Evolutionary conservation across 2,113 vertebrate species (phyloP).

Genomic region (Helogale parvula): DNA sequence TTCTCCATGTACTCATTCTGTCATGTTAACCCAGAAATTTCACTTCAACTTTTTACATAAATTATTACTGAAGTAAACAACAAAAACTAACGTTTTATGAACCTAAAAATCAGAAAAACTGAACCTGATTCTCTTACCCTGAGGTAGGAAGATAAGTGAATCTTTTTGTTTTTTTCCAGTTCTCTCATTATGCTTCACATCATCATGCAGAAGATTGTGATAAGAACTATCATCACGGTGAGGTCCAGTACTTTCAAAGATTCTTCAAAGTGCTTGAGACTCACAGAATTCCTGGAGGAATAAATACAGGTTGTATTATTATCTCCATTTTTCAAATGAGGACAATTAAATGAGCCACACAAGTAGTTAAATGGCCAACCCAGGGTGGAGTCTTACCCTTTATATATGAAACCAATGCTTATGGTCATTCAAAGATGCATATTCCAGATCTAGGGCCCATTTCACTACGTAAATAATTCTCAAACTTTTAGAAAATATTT

Average conservation of each 20-base stretch:
- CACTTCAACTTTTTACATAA: background rate
- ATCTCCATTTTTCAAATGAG: constrained; percentile 6
- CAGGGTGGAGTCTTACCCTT: background rate
- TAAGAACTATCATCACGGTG: background rate
- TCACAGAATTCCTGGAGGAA: background rate
- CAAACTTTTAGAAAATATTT: background rate
- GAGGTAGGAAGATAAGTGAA: background rate
- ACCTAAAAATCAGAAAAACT: background rate
- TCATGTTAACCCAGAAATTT: background rate
- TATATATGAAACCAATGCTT: background rate
- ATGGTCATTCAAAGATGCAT: background rate
- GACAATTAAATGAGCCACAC: background rate
- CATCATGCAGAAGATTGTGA: background rate
- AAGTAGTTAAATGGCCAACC: background rate
- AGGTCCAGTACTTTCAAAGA: background rate
- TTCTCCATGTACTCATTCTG: background rate
- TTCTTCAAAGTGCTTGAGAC: background rate
- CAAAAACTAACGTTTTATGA: background rate
- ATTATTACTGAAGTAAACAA: background rate
- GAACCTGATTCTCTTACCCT: background rate
- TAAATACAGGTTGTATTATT: background rate
- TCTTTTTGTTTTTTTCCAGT: background rate
- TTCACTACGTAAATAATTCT: background rate
- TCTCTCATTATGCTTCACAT: background rate
- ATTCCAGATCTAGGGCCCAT: background rate